Conservation (phyloP, 1,140 invertebrate genomes). For the Cyclargus thomasi region DNA sequence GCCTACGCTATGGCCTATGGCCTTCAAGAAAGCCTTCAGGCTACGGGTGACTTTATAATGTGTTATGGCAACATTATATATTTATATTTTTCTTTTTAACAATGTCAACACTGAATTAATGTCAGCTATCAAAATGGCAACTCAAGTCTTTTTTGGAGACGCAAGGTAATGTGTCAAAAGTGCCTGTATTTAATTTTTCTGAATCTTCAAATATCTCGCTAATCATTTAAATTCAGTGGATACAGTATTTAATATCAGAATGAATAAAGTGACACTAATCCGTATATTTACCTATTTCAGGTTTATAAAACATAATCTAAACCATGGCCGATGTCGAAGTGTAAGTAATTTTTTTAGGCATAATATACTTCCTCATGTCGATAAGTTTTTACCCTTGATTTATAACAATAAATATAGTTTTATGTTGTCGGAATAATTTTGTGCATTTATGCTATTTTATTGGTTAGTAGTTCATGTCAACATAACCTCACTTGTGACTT, state of each 20-base stretch:
- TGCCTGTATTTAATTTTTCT: conserved; percentile 42
- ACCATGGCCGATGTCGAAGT: conserved; percentile 70
- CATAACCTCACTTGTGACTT: conserved; percentile 46
- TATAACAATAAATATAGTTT: neutral
- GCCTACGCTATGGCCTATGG: too few species aligned
- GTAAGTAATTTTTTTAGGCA: conserved; percentile 52
- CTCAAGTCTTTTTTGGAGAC: conserved; percentile 67
- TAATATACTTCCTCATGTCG: conserved; percentile 14
- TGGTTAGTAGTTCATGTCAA: conserved; percentile 36
- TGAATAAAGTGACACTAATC: conserved; percentile 37
- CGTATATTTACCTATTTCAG: conserved; percentile 61
- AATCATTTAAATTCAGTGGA: conserved; percentile 42
- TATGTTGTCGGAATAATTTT: neutral
- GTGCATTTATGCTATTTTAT: neutral
- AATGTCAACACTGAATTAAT: neutral
- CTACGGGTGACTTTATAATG: too few species aligned
- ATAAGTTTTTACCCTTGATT: neutral
- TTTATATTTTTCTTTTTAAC: neutral
- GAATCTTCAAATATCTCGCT: conserved; percentile 53
- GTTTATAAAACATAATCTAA: conserved; percentile 42
- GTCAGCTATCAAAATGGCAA: conserved; percentile 30
- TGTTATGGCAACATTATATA: neutral
- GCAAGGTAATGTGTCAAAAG: conserved; percentile 70
- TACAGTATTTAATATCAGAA: conserved; percentile 28
- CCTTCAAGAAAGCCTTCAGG: too few species aligned